Conservation (phyloP, 2,113 vertebrate genomes). For the Barbus barbus region DNA sequence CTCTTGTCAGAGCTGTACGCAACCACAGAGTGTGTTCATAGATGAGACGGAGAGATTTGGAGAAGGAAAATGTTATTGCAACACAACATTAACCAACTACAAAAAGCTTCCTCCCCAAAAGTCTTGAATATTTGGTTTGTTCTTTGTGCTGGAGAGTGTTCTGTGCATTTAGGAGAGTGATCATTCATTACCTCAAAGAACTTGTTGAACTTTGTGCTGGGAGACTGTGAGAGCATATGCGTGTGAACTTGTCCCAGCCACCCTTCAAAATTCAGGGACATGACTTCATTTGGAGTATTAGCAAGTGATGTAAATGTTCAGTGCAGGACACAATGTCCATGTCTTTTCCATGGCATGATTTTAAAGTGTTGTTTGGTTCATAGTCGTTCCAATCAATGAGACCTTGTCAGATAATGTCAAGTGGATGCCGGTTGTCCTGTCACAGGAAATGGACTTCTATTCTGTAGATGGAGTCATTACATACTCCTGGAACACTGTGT, state of each 20-base stretch:
- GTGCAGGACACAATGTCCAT: too few relatives aligned
- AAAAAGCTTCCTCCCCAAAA: background rate
- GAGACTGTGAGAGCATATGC: constrained; percentile 15
- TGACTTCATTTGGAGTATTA: too few relatives aligned
- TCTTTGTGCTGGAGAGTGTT: background rate
- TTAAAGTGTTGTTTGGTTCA: too few relatives aligned
- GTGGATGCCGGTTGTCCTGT: too few relatives aligned
- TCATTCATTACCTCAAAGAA: constrained; percentile 11
- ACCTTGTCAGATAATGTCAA: too few relatives aligned
- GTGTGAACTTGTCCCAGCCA: constrained; percentile 19
- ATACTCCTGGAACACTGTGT: too few relatives aligned
- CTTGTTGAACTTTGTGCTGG: constrained; percentile 10
- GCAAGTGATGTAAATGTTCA: too few relatives aligned
- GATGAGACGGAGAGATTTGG: constrained; percentile 23
- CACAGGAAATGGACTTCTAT: too few relatives aligned
- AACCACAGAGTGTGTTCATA: background rate
- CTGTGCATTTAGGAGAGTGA: background rate
- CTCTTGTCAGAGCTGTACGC: background rate
- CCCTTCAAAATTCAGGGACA: too few relatives aligned
- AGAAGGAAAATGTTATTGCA: constrained; percentile 37
- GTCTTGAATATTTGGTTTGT: background rate
- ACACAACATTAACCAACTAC: background rate
- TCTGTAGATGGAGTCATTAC: too few relatives aligned
- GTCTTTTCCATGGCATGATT: too few relatives aligned
- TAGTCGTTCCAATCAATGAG: too few relatives aligned